A percentile compares a stretch with the other conserved stretches of the same genome.
These are phyloP conservation scores for Gymnoscelis rufifasciata DNA, from an alignment of 2,888 invertebrate genomes.

Conservation along the genomic window DNA sequence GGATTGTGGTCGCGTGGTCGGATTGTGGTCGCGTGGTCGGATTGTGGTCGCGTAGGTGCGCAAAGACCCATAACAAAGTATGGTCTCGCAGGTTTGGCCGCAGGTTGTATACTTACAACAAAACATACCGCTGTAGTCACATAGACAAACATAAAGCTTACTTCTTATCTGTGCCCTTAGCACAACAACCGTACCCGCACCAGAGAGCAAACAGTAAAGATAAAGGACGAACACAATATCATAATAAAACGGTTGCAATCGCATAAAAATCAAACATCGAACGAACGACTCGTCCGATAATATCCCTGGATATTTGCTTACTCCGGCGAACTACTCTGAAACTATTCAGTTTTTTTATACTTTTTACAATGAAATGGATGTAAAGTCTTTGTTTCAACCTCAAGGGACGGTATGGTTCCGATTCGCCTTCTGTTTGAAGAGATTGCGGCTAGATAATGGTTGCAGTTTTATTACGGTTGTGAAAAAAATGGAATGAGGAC, in stretches of 20 bases:
- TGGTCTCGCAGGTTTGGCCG: too few species aligned
- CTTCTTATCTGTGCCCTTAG: neutral
- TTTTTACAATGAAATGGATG: constrained; percentile 17
- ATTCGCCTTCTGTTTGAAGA: constrained; percentile 9
- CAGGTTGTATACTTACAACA: too few species aligned
- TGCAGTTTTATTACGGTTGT: neutral
- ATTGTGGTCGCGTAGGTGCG: too few species aligned
- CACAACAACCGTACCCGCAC: neutral
- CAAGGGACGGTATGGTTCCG: constrained; percentile 16
- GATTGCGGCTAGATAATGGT: constrained; percentile 3
- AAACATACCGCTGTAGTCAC: too few species aligned
- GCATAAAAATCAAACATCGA: constrained; percentile 19
- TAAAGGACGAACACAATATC: constrained; percentile 15
- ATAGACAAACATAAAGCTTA: neutral
- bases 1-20: too few species aligned
- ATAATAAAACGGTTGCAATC: constrained; percentile 20
- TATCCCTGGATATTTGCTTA: constrained; percentile 25
- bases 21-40: too few species aligned
- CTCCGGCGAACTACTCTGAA: constrained; percentile 21
- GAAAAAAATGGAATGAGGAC: neutral
- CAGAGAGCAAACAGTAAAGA: constrained; percentile 15
- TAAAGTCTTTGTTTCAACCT: constrained; percentile 19
- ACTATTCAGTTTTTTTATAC: constrained; percentile 8
- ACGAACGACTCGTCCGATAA: constrained; percentile 21
- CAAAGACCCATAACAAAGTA: too few species aligned